Evolutionary conservation across 2,888 invertebrate species (phyloP).

Genomic region (Hydropsyche betteni): DNA sequence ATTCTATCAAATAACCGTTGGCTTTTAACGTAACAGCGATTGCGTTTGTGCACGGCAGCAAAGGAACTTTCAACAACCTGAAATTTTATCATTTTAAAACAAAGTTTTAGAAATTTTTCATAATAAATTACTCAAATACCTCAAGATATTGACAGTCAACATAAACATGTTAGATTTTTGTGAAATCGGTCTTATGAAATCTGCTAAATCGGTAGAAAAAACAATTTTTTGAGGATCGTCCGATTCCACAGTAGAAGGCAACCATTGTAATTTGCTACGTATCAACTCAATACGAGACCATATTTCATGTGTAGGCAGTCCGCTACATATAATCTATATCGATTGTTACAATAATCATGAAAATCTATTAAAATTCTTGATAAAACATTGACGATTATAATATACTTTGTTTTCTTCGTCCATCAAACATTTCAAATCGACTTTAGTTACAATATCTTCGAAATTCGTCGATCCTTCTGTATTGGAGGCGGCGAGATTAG

Average conservation of each 20-base stretch:
- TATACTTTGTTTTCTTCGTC: slow-evolving; percentile 48
- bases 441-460: slow-evolving; percentile 54
- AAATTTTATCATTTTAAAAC: background rate
- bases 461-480: slow-evolving; percentile 56
- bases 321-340: slow-evolving; percentile 59
- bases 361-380: background rate
- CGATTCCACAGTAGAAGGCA: slow-evolving; percentile 64
- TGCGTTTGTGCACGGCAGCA: slow-evolving; percentile 63
- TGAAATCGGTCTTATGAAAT: slow-evolving; percentile 75
- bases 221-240: slow-evolving; percentile 74
- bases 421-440: slow-evolving; percentile 39
- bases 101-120: background rate
- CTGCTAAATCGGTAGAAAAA: slow-evolving; percentile 70
- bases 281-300: slow-evolving; percentile 80
- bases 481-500: slow-evolving; percentile 68
- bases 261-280: slow-evolving; percentile 77
- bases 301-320: slow-evolving; percentile 75
- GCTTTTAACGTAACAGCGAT: slow-evolving; percentile 59
- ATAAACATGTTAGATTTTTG: slow-evolving; percentile 68
- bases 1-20: slow-evolving; percentile 58
- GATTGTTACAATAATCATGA: slow-evolving; percentile 1
- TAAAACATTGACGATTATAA: background rate
- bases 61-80: slow-evolving; percentile 62
- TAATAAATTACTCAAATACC: slow-evolving; percentile 53
- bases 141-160: slow-evolving; percentile 68